Base-by-base conservation (phyloP, 2,888 invertebrate species). In the Diarsia brunnea region DNA sequence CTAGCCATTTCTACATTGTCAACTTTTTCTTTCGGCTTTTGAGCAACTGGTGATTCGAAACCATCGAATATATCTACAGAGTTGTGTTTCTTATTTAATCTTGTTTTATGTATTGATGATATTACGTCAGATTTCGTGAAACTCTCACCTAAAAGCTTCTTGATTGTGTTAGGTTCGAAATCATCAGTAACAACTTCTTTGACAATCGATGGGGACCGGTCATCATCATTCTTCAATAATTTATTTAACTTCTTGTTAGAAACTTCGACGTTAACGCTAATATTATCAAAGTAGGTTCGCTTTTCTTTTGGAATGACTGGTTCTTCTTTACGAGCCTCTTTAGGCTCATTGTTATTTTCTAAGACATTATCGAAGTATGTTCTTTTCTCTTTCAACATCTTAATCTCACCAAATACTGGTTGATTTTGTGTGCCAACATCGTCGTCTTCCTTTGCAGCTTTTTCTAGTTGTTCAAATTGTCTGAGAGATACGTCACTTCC, bases 31-130 rank as follows among this genome's bases (percentile, higher is more conserved):
- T 87, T 89, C 4, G 70, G 47, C 79, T 88, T 88, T 1, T 68
- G 61, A 64, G 76, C 69, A 31, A 76, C 31, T 7, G 91, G 95
- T 11, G 94, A 94, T 68, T 92, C 91, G 45, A 84, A 89, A 66
- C 88, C 91, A 76, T 94, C 95, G 75, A 95, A 96, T 16, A 95
- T 84, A 77, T 95, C 95, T 2, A 95, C 87, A 2, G 95, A 95
- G 16, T 90, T 88, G 4, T 92, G 89, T 84, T 92, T 93, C 61
- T 93, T 94, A 4, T 73, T 77, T 14, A 89, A 69, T 65, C 87
- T 92, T 16, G 84, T 84, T 83, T 90, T 92, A 43, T 89, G 82
- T 12, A 89, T 69, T n/a, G 90, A 87, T 0, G 91, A 84, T 38
- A 90, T 72, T 3, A 88, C 73, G 31, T 94, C 93, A 2, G 89